phyloP scores from a whole-genome alignment of 1,140 invertebrate species.

The Anoplolepis gracilipes region DNA sequence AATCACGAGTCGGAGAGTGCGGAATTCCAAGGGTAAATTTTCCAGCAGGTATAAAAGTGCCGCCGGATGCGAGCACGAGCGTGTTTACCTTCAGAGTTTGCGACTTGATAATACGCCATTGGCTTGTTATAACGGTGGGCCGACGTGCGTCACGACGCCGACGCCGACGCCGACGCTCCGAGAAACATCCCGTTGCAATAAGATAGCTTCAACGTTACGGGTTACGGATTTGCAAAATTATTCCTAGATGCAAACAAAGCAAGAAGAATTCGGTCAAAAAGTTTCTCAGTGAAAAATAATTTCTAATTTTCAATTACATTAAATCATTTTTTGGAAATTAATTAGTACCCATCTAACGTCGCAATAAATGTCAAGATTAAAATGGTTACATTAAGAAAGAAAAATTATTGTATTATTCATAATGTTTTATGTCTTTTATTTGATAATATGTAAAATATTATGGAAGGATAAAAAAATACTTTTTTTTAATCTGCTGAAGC shows the following conservation, averaged over 20 bases:
- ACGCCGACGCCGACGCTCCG: too few species aligned
- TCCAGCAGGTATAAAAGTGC: constrained; percentile 48
- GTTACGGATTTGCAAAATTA: constrained; percentile 43
- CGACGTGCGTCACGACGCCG: constrained; percentile 46
- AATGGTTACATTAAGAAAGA: background rate
- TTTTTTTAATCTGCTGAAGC: background rate
- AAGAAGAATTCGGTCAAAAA: background rate
- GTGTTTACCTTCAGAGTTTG: constrained; percentile 53
- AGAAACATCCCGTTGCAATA: constrained; percentile 36
- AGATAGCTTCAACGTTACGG: constrained; percentile 52
- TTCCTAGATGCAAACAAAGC: constrained; percentile 46
- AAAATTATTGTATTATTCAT: background rate
- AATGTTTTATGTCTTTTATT: background rate
- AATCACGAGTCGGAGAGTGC: constrained; percentile 57
- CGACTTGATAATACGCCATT: constrained; percentile 64
- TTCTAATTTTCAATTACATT: background rate
- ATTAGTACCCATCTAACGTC: background rate
- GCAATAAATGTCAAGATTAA: background rate
- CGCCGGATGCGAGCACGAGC: constrained; percentile 21
- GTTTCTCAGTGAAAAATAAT: background rate
- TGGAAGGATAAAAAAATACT: background rate
- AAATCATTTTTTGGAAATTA: background rate
- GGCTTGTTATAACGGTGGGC: constrained; percentile 49
- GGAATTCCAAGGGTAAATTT: constrained; percentile 59
- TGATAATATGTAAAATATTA: background rate